These are phyloP conservation scores for Acleris laterana DNA, from an alignment of 2,888 invertebrate species.

Conservation along the genomic window DNA sequence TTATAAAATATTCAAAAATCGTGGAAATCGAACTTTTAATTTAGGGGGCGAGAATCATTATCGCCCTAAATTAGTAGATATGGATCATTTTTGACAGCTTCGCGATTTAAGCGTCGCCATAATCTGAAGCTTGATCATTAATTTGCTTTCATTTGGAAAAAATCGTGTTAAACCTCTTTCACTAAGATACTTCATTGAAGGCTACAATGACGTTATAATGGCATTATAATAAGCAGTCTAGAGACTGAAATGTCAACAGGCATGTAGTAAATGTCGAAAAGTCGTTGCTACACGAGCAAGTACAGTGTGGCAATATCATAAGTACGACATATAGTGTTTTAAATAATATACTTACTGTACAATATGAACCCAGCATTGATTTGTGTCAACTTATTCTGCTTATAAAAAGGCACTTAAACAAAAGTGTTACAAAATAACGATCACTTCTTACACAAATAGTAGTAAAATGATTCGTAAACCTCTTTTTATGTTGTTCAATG, in stretches of 20 bases:
- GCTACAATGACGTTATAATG: conserved; percentile 27
- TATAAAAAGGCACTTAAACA: too few species aligned
- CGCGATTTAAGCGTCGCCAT: too few species aligned
- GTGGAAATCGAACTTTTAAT: too few species aligned
- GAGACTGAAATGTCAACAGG: conserved; percentile 34
- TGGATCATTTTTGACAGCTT: too few species aligned
- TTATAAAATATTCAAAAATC: too few species aligned
- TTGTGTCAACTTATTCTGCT: too few species aligned
- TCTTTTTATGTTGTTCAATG: too few species aligned
- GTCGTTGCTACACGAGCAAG: conserved; percentile 1
- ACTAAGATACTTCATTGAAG: conserved; percentile 22
- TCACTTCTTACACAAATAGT: too few species aligned
- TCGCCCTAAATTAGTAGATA: too few species aligned
- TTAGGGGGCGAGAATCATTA: too few species aligned
- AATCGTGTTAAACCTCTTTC: conserved; percentile 18
- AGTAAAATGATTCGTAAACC: too few species aligned
- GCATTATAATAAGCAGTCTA: conserved; percentile 31
- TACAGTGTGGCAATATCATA: background rate
- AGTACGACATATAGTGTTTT: background rate
- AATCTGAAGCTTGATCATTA: background rate
- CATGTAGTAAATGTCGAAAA: conserved; percentile 21
- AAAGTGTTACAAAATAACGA: too few species aligned
- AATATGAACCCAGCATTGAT: background rate
- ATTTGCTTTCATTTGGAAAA: background rate
- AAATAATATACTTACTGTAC: background rate